These are phyloP conservation scores for Dastarcus helophoroides DNA, from an alignment of 2,888 invertebrate genomes.

Conservation along the genomic window DNA sequence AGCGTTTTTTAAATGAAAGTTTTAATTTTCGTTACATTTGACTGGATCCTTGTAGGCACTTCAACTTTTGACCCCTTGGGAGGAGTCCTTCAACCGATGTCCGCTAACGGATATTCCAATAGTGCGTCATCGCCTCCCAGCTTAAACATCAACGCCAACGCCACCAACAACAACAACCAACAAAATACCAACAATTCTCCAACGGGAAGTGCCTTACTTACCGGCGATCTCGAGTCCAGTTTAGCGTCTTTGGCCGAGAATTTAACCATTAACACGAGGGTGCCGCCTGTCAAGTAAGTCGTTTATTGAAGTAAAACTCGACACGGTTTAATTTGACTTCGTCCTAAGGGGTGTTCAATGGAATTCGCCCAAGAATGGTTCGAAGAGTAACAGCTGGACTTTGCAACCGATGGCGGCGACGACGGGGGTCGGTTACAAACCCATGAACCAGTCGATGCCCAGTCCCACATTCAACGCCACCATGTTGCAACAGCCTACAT, in stretches of 20 bases:
- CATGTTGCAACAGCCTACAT: conserved; percentile 20
- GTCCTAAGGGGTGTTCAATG: conserved; percentile 70
- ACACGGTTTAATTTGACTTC: conserved; percentile 4
- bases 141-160: conserved; percentile 20
- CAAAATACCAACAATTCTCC: conserved; percentile 25
- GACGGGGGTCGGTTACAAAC: conserved; percentile 76
- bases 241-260: conserved; percentile 89
- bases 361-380: conserved; percentile 81
- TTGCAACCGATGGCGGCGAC: conserved; percentile 85
- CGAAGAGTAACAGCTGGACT: conserved; percentile 67
- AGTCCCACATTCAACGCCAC: conserved; percentile 29
- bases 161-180: conserved; percentile 17
- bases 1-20: too few relatives aligned
- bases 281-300: conserved; percentile 61
- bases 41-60: too few relatives aligned
- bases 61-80: conserved; percentile 64
- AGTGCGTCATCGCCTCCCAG: conserved; percentile 15
- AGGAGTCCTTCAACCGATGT: conserved; percentile 54
- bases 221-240: conserved; percentile 88
- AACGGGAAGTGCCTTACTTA: conserved; percentile 52
- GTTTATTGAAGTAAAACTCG: too few relatives aligned
- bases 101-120: conserved; percentile 19
- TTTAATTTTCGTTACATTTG: too few relatives aligned
- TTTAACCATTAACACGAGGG: conserved; percentile 68
- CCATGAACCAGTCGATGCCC: conserved; percentile 51